A percentile compares a stretch with the other conserved stretches of the same genome.
These are phyloP conservation scores for Silurus lanzhouensis DNA, from an alignment of 2,797 vertebrate species.

Conservation along the genomic window DNA sequence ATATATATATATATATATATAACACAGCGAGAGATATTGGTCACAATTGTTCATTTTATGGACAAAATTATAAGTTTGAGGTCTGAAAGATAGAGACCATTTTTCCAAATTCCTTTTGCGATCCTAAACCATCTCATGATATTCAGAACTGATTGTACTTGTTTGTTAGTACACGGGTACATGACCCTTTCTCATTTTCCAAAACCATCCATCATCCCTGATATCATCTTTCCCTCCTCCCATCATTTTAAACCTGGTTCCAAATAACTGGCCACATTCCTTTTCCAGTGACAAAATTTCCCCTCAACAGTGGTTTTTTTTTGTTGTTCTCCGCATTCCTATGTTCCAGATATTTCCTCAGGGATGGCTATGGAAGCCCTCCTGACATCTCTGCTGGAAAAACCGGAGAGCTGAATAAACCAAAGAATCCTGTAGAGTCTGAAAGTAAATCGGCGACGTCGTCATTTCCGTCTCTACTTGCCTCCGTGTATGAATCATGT, in stretches of 20 bases:
- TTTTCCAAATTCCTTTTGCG: neutral
- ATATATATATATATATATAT: neutral
- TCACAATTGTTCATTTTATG: neutral
- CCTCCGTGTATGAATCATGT: constrained; percentile 17
- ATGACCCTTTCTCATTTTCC: neutral
- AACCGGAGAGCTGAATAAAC: constrained; percentile 18
- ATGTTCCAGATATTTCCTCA: constrained; percentile 11
- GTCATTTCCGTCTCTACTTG: constrained; percentile 21
- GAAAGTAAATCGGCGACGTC: neutral
- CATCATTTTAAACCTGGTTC: neutral
- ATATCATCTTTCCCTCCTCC: neutral
- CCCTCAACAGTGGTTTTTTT: neutral
- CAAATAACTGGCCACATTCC: neutral
- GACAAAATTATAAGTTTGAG: neutral
- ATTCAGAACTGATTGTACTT: constrained; percentile 5
- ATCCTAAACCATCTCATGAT: neutral
- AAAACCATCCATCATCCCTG: neutral
- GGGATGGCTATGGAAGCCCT: neutral
- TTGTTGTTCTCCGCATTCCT: constrained; percentile 4
- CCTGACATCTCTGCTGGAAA: constrained; percentile 18
- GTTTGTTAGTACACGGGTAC: constrained; percentile 2
- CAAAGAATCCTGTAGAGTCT: neutral
- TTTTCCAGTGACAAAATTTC: neutral
- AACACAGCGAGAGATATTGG: neutral
- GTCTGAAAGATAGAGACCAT: no score